These are phyloP conservation scores for Pseudorhiza aurosa DNA, from an alignment of 30 jellyfish, hydroid and myxozoan genomes.

Conservation along the genomic window DNA sequence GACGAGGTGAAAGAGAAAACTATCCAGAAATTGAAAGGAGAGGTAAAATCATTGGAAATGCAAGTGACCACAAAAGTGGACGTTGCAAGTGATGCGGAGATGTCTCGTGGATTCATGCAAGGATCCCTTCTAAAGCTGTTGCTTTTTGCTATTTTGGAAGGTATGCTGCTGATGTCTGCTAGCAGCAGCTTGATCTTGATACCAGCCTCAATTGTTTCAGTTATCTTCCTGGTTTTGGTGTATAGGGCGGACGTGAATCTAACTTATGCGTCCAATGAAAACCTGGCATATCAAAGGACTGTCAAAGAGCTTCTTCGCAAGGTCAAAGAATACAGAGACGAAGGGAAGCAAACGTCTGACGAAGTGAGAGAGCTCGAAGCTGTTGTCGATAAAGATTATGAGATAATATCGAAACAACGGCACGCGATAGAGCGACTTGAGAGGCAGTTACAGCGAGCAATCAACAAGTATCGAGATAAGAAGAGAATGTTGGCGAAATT, in stretches of 20 bases:
- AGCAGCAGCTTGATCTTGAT: constrained; percentile 16
- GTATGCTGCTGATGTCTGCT: constrained; percentile 10
- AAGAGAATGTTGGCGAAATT: constrained; percentile 18
- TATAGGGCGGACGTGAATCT: constrained; percentile 21
- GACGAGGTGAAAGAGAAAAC: constrained; percentile 18
- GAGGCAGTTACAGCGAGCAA: constrained; percentile 62
- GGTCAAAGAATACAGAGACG: constrained; percentile 39
- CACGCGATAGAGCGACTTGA: constrained; percentile 69
- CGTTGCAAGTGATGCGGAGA: neutral
- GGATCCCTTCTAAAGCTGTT: constrained; percentile 1
- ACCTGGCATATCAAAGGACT: constrained; percentile 35
- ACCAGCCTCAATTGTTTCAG: constrained; percentile 8
- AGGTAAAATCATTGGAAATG: constrained; percentile 13
- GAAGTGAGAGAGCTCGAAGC: constrained; percentile 59
- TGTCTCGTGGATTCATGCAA: neutral
- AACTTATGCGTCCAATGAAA: neutral
- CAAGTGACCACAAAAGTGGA: neutral
- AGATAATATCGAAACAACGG: constrained; percentile 63
- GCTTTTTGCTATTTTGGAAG: constrained; percentile 7
- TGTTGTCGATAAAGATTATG: constrained; percentile 58
- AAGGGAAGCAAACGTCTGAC: constrained; percentile 43
- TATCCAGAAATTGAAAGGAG: constrained; percentile 20
- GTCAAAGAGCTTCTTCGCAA: constrained; percentile 44
- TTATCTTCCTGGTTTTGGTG: constrained; percentile 9
- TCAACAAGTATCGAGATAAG: constrained; percentile 52